These are phyloP conservation scores for Ennomos quercinarius DNA, from an alignment of 2,888 invertebrate genomes.

Conservation along the genomic window DNA sequence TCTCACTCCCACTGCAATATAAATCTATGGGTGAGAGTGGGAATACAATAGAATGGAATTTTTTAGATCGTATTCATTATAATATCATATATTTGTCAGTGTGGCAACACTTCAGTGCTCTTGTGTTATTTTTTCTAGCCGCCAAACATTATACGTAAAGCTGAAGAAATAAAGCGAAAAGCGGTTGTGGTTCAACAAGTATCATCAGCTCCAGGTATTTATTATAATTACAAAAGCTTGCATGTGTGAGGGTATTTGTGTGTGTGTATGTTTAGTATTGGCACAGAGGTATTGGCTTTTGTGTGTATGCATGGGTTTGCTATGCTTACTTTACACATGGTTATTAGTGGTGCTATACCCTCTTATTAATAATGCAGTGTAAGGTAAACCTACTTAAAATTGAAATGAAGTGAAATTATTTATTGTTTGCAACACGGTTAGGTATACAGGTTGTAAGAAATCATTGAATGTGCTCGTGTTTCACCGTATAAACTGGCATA, in stretches of 20 bases:
- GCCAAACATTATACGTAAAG: slow-evolving; percentile 59
- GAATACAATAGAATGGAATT: no score
- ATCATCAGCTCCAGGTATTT: slow-evolving; percentile 38
- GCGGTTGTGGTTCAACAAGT: slow-evolving; percentile 38
- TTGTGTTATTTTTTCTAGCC: slow-evolving; percentile 45
- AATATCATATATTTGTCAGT: background rate
- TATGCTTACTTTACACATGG: background rate
- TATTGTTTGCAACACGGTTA: no score
- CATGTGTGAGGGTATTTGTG: slow-evolving; percentile 1
- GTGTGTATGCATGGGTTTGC: slow-evolving; percentile 6
- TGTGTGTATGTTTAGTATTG: no score
- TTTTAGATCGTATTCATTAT: no score
- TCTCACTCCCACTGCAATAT: no score
- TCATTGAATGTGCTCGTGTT: no score
- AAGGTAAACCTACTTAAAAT: no score
- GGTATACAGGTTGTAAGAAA: no score
- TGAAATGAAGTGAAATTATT: no score
- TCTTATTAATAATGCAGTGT: no score
- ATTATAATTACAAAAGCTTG: slow-evolving; percentile 1
- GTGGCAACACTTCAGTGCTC: background rate
- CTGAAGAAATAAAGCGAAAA: slow-evolving; percentile 67
- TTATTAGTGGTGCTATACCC: background rate
- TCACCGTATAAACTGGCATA: no score
- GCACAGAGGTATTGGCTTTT: background rate
- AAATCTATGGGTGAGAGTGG: no score